phyloP scores from a whole-genome alignment of 2,113 vertebrate species.

The Vulpes vulpes region DNA sequence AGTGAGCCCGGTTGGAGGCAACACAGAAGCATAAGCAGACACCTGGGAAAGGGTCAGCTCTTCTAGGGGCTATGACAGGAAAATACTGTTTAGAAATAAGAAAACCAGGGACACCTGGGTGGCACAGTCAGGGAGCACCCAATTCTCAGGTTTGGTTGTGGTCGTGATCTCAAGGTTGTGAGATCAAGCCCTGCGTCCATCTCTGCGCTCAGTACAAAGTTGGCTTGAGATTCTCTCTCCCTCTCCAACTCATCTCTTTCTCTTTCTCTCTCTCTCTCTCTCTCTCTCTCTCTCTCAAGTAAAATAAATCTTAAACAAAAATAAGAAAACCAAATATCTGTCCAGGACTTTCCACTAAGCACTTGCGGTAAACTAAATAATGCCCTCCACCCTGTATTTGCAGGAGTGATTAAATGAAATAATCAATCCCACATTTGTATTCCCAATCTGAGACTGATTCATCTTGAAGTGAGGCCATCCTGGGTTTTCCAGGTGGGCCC shows the following conservation, averaged over 20 bases:
- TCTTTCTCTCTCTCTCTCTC: not conserved
- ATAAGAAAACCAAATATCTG: not conserved
- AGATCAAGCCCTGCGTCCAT: not conserved
- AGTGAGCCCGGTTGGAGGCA: not conserved
- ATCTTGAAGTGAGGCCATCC: not conserved
- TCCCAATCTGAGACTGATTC: not conserved
- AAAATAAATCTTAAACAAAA: not conserved
- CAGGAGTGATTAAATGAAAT: not conserved
- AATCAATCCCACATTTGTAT: not conserved
- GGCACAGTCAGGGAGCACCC: rapidly evolving
- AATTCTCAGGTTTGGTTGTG: not conserved
- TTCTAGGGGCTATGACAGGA: not conserved
- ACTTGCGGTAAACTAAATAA: not conserved
- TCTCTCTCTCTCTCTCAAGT: not conserved
- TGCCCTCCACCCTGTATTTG: not conserved
- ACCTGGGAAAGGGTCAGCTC: not conserved
- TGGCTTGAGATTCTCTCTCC: not conserved
- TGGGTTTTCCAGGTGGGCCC: not conserved
- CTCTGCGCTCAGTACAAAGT: not conserved
- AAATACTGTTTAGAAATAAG: not conserved
- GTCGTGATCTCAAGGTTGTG: not conserved
- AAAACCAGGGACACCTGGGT: not conserved
- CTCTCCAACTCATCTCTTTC: not conserved
- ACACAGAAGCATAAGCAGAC: too few species aligned
- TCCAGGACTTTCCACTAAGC: not conserved